phyloP scores from a whole-genome alignment of 2,888 invertebrate species.

The Philhelius pedissequus region DNA sequence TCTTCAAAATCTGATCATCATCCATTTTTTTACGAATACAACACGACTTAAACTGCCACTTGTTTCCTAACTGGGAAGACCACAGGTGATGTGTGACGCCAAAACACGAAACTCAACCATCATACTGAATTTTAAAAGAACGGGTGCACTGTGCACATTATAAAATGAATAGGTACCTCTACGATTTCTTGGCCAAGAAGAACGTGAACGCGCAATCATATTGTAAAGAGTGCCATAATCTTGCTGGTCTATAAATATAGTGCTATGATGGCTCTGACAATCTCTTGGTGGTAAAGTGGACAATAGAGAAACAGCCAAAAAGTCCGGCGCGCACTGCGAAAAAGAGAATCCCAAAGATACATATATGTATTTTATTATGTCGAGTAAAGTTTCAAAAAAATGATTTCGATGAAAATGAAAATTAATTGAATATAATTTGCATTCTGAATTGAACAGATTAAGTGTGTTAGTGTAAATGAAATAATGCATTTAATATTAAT shows the following conservation, averaged over 20 bases:
- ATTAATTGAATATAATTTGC: constrained; percentile 58
- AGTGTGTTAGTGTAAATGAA: constrained; percentile 5
- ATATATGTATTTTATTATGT: neutral
- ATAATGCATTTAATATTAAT: neutral
- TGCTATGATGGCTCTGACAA: neutral
- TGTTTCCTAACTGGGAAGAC: neutral
- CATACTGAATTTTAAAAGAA: constrained; percentile 29
- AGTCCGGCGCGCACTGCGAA: too few relatives aligned
- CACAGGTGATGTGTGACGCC: constrained; percentile 60
- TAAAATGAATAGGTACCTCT: neutral
- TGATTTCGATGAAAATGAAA: constrained; percentile 34
- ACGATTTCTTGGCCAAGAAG: neutral
- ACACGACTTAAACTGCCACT: neutral
- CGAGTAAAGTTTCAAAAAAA: constrained; percentile 34
- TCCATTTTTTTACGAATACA: too few relatives aligned
- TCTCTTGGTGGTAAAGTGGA: neutral
- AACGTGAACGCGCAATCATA: neutral
- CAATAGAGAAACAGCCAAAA: neutral
- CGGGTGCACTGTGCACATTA: neutral
- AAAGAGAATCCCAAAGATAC: neutral
- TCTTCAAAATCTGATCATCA: too few relatives aligned
- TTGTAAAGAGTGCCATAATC: constrained; percentile 24
- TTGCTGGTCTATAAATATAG: constrained; percentile 45
- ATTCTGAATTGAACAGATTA: constrained; percentile 29
- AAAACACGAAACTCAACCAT: constrained; percentile 50